Evolutionary conservation across 2,888 invertebrate genomes (phyloP).

Genomic region (Empis stercorea): DNA sequence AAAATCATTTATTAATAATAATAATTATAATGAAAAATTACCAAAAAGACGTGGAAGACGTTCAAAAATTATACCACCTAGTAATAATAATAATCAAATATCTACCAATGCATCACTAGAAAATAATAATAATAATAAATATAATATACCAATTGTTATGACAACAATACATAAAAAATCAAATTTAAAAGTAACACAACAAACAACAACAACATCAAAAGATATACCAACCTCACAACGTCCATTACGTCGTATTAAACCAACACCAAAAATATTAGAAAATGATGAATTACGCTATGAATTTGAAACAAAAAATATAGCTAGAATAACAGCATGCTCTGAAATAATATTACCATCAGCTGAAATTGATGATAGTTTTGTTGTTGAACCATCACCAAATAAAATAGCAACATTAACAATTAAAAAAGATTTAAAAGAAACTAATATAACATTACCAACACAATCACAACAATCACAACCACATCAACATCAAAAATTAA

Average conservation of each 20-base stretch:
- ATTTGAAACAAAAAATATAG: constrained; percentile 44
- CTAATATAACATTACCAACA: not conserved
- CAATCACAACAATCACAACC: too few species aligned
- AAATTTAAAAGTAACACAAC: constrained; percentile 12
- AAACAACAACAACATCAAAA: constrained; percentile 43
- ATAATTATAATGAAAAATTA: constrained; percentile 22
- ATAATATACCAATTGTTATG: not conserved
- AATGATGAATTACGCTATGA: constrained; percentile 49
- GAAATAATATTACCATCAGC: not conserved
- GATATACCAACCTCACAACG: constrained; percentile 37
- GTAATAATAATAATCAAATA: not conserved
- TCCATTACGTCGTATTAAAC: constrained; percentile 47
- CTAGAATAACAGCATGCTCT: constrained; percentile 35
- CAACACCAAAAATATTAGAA: constrained; percentile 52
- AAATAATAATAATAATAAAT: not conserved
- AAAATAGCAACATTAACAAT: not conserved
- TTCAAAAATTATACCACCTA: constrained; percentile 20
- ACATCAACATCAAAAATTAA: too few species aligned
- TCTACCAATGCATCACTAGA: constrained; percentile 5
- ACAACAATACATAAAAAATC: not conserved
- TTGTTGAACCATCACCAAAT: not conserved
- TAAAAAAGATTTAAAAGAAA: constrained; percentile 1
- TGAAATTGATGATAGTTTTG: constrained; percentile 6
- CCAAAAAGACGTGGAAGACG: constrained; percentile 35
- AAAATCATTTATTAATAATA: not conserved